Base-by-base conservation (phyloP, 2,888 invertebrate species). In the Lochmaea capreae region DNA sequence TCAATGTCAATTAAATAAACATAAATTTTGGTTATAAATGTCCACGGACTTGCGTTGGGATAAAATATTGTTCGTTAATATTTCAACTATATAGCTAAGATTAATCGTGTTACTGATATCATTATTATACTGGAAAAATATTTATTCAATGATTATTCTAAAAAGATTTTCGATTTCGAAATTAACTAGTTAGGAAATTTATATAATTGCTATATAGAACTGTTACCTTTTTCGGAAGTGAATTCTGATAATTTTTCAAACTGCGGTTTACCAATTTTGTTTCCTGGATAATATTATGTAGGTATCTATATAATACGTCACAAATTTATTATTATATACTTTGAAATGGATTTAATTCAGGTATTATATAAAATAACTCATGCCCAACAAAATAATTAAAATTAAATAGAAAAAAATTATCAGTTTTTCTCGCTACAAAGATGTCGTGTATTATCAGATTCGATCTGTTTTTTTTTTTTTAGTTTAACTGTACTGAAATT, bases 211-310 rank as follows among this genome's bases (percentile, higher is more conserved):
- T n/a, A n/a, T n/a, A n/a, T n/a, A n/a, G n/a, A n/a, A n/a, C 42
- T 42, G 8, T 26, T 59, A 59, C 22, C 12, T 59, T 18, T 76
- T 77, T 71, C 65, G 75, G 75, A 72, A 65, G 67, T 73, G 75
- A 77, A 67, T 73, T 71, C 73, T 12, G 58, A 69, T 71, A 61
- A 66, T 74, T 76, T 74, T 74, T 65, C 61, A 69, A 72, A 76
- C 74, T 79, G 78, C 79, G 80, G 79, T 80, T 79, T 75, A 76
- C 78, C 78, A 74, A 76, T 72, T 79, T 74, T 49, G 74, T 63
- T 78, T 80, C 79, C 79, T 79, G 80, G 74, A 74, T 75, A 77
- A 73, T 72, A 66, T 54, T 26, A 66, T 26, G 33, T 57, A 67
- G 57, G n/a, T 66, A 18, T 42, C 42, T 52, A 42, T 22, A 39